A percentile compares a stretch with the other conserved stretches of the same genome.
phyloP scores from a whole-genome alignment of 2,797 vertebrate genomes.

The Microctenopoma lineatum region DNA sequence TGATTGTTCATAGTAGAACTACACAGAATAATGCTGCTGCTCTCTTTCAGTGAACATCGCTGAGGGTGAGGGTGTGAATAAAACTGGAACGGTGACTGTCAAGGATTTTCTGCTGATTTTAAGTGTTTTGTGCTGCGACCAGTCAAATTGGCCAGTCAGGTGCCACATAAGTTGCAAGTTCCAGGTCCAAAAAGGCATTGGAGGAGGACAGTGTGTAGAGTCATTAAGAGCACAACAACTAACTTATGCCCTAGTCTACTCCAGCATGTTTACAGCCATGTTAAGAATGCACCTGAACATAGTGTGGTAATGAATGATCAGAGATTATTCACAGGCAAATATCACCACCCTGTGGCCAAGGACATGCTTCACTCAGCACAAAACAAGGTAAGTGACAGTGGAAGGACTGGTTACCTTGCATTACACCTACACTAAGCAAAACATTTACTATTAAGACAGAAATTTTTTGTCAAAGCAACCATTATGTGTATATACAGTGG shows the following conservation, averaged over 20 bases:
- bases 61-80: neutral
- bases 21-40: neutral
- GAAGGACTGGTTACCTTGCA: neutral
- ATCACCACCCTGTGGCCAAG: slow-evolving; percentile 76
- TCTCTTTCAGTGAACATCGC: neutral
- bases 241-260: too few relatives aligned
- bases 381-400: neutral
- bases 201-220: too few relatives aligned
- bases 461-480: slow-evolving; percentile 5
- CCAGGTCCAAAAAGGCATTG: too few relatives aligned
- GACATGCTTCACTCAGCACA: slow-evolving; percentile 14
- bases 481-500: neutral
- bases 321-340: slow-evolving; percentile 61
- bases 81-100: too few relatives aligned
- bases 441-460: slow-evolving; percentile 8
- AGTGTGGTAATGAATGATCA: slow-evolving; percentile 8
- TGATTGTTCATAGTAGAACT: neutral
- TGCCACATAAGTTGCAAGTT: too few relatives aligned
- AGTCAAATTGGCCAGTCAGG: too few relatives aligned
- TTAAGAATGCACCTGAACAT: slow-evolving; percentile 2
- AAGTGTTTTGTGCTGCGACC: neutral
- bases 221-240: too few relatives aligned
- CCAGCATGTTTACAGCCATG: too few relatives aligned
- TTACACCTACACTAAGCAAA: neutral
- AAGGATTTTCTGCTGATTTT: neutral